Conservation (phyloP, 2,888 invertebrate species). For the Hirtodrosophila histrioides region DNA sequence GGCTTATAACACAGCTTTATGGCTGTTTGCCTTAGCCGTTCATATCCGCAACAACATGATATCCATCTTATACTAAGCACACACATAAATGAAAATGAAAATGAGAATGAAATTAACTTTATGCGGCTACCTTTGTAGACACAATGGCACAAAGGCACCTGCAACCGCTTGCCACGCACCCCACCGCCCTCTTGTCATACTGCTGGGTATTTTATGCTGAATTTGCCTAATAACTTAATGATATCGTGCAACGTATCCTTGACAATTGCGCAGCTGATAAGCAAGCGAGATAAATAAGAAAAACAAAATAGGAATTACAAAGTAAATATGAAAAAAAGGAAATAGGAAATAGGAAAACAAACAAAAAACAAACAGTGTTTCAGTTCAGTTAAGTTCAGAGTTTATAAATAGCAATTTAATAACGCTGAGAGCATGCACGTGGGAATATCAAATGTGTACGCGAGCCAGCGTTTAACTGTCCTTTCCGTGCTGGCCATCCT, state of each 20-base stretch:
- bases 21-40: slow-evolving; percentile 31
- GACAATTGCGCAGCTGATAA: slow-evolving; percentile 64
- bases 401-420: slow-evolving; percentile 77
- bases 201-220: slow-evolving; percentile 37
- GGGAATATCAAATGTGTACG: slow-evolving; percentile 69
- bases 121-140: slow-evolving; percentile 15
- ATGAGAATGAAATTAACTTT: slow-evolving; percentile 64
- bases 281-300: slow-evolving; percentile 3
- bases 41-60: slow-evolving; percentile 28
- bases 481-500: slow-evolving; percentile 18
- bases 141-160: slow-evolving; percentile 7
- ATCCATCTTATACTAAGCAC: slow-evolving; percentile 57
- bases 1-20: slow-evolving; percentile 14
- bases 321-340: slow-evolving; percentile 8
- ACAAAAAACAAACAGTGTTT: slow-evolving; percentile 20
- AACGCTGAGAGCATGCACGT: slow-evolving; percentile 73
- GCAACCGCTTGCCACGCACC: slow-evolving; percentile 29
- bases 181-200: background rate
- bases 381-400: slow-evolving; percentile 26
- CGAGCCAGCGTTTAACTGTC: slow-evolving; percentile 32
- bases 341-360: slow-evolving; percentile 11
- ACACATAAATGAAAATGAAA: slow-evolving; percentile 51
- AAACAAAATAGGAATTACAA: slow-evolving; percentile 24
- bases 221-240: slow-evolving; percentile 52
- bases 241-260: slow-evolving; percentile 44